Evolutionary conservation across 1,140 invertebrate species (phyloP).

Genomic region (Pteromalus puparum): DNA sequence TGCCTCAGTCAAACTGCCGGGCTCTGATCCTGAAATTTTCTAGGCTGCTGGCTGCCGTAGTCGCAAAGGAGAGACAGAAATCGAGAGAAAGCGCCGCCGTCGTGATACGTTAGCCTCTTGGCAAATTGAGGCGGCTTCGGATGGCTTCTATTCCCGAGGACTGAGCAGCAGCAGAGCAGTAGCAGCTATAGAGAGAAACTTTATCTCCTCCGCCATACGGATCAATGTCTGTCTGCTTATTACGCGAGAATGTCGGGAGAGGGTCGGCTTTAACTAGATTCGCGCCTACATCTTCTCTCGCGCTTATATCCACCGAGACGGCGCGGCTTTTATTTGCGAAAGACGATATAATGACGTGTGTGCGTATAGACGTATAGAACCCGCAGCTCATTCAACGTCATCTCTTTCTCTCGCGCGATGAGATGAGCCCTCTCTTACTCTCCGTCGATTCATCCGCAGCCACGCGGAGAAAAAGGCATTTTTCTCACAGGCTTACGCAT

Average conservation of each 20-base stretch:
- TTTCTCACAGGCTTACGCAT: too few relatives aligned
- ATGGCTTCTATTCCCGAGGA: not conserved
- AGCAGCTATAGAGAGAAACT: not conserved
- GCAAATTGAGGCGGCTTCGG: conserved; percentile 27
- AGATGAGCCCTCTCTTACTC: too few relatives aligned
- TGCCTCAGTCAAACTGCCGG: too few relatives aligned
- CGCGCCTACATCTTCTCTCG: not conserved
- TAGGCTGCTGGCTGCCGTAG: not conserved
- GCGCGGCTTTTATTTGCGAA: not conserved
- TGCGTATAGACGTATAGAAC: too few relatives aligned
- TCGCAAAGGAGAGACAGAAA: not conserved
- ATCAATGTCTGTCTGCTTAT: conserved; percentile 44
- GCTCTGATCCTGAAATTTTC: conserved; percentile 10
- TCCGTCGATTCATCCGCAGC: too few relatives aligned
- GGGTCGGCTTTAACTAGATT: not conserved
- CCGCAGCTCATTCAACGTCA: too few relatives aligned
- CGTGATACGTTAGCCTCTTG: conserved; percentile 17
- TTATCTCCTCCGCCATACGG: conserved; percentile 17
- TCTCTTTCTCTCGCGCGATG: too few relatives aligned
- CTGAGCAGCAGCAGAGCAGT: not conserved
- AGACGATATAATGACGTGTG: not conserved
- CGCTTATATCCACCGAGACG: not conserved
- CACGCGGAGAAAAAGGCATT: too few relatives aligned
- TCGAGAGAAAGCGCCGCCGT: not conserved
- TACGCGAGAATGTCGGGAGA: conserved; percentile 1